Evolutionary conservation across 2,113 vertebrate genomes (phyloP).

Genomic region (Carassius auratus): DNA sequence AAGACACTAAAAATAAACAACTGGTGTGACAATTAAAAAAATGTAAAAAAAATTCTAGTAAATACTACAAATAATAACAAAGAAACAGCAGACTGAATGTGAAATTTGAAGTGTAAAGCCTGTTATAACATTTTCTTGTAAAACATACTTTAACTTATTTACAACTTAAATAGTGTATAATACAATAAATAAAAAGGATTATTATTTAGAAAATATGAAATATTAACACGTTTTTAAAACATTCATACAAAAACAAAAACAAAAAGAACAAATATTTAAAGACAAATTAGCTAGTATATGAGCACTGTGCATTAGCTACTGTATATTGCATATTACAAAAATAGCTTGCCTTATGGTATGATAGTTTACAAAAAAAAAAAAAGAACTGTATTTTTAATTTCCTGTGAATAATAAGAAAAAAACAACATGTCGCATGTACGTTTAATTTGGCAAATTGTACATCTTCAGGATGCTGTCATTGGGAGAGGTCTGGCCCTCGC

Average conservation of each 20-base stretch:
- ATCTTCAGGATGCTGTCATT: slow-evolving; percentile 67
- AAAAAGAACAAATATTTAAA: background rate
- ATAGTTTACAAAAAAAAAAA: background rate
- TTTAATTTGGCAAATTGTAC: too few relatives aligned
- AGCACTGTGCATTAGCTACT: background rate
- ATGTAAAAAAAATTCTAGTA: background rate
- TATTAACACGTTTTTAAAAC: background rate
- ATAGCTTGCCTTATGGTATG: background rate
- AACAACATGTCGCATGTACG: background rate
- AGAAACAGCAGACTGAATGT: too few relatives aligned
- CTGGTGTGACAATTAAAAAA: too few relatives aligned
- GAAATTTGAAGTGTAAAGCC: background rate
- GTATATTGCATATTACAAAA: background rate
- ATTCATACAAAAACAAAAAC: background rate
- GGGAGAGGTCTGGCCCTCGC: slow-evolving; percentile 71
- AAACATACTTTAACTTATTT: background rate
- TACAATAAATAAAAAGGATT: background rate
- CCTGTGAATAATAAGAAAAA: background rate
- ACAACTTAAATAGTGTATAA: background rate
- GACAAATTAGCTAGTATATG: background rate
- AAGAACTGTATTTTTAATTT: background rate
- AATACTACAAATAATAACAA: background rate
- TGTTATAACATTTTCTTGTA: background rate
- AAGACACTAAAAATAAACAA: too few relatives aligned
- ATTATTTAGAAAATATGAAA: background rate